A percentile compares a stretch with the other conserved stretches of the same genome.
phyloP scores from a whole-genome alignment of 2,113 vertebrate genomes.

The Ctenodactylus gundi region DNA sequence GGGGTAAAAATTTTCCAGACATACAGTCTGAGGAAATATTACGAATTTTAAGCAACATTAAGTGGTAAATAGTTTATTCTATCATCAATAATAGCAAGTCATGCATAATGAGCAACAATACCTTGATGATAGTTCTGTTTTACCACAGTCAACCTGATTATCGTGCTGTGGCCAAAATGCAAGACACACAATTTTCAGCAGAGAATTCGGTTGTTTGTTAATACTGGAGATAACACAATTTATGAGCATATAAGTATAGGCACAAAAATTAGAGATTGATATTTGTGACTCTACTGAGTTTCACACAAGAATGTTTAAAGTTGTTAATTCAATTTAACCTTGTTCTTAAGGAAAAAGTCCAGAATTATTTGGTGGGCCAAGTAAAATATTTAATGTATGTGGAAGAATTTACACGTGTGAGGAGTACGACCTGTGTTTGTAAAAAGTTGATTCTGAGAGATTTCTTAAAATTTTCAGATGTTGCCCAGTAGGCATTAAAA shows the following conservation, averaged over 20 bases:
- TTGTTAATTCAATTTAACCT: background rate
- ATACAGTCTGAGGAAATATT: background rate
- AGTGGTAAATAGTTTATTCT: background rate
- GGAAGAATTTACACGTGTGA: background rate
- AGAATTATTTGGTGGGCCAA: background rate
- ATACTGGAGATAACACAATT: background rate
- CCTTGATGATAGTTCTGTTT: background rate
- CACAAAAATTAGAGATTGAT: background rate
- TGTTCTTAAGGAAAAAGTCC: background rate
- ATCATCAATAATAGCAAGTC: background rate
- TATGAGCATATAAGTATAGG: background rate
- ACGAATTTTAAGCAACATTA: background rate
- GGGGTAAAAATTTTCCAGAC: too few relatives aligned
- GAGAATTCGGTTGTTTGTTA: background rate
- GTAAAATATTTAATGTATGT: background rate
- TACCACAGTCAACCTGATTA: background rate
- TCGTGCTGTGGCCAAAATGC: background rate
- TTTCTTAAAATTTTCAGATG: slow-evolving; percentile 5
- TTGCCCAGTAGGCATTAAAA: background rate
- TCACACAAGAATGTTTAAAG: background rate
- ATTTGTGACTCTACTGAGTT: background rate
- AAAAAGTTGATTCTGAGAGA: background rate
- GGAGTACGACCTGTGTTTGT: background rate
- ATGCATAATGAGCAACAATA: background rate
- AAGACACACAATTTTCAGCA: background rate